Conservation (phyloP, 23 tunicate genomes). For the Corella eumyota region DNA sequence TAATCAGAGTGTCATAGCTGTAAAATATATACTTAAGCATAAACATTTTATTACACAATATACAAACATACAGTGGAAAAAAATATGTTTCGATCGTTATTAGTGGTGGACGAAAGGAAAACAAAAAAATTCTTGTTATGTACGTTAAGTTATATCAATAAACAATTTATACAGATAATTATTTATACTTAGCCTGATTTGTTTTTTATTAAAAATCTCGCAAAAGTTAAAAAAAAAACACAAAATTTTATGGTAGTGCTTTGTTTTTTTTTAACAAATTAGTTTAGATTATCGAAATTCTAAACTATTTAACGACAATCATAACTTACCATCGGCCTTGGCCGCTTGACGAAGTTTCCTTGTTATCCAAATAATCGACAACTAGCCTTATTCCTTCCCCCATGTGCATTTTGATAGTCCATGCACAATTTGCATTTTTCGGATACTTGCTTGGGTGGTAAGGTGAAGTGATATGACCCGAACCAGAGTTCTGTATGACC, state of each 20-base stretch:
- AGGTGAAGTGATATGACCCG: conserved; percentile 23
- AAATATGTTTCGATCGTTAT: too few species aligned
- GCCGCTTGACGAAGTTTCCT: conserved; percentile 4
- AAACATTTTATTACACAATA: not conserved
- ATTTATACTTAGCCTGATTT: too few species aligned
- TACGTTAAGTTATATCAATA: too few species aligned
- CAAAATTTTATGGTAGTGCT: not conserved
- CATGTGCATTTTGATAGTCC: conserved; percentile 1
- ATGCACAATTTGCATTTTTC: conserved; percentile 9
- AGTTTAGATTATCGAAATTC: not conserved
- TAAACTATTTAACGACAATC: too few species aligned
- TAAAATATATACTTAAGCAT: conserved; percentile 1
- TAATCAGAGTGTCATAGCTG: conserved; percentile 18
- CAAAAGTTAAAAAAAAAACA: not conserved
- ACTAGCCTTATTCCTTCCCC: conserved; percentile 20
- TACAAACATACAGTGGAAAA: too few species aligned
- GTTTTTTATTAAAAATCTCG: not conserved
- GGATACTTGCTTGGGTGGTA: conserved; percentile 14
- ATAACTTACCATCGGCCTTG: conserved; percentile 7
- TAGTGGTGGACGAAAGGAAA: not conserved
- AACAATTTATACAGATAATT: too few species aligned
- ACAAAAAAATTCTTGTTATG: not conserved
- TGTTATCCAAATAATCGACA: conserved; percentile 24
- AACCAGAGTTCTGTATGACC: conserved; percentile 6
- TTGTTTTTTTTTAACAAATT: not conserved